These are phyloP conservation scores for Lophochroa leadbeateri DNA, from an alignment of 2,113 vertebrate species.

Conservation along the genomic window DNA sequence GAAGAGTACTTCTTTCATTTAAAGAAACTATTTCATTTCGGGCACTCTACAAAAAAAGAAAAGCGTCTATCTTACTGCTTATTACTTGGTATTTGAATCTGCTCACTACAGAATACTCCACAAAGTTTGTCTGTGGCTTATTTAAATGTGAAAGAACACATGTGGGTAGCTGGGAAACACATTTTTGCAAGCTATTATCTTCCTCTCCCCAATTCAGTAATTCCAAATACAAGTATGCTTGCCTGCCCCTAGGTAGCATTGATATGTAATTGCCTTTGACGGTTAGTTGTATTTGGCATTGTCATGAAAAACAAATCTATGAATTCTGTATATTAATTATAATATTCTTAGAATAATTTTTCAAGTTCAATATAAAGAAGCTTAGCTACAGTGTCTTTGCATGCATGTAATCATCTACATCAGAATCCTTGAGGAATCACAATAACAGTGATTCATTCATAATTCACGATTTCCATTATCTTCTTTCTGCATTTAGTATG, in stretches of 20 bases:
- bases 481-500: conserved; percentile 77
- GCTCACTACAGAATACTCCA: neutral
- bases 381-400: conserved; percentile 71
- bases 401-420: conserved; percentile 75
- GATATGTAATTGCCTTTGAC: conserved; percentile 33
- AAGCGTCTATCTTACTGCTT: neutral
- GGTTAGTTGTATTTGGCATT: conserved; percentile 41
- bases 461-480: conserved; percentile 87
- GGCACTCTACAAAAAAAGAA: neutral
- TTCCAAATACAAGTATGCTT: conserved; percentile 28
- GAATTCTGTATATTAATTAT: conserved; percentile 60
- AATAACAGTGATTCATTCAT: conserved; percentile 86
- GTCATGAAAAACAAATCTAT: conserved; percentile 49
- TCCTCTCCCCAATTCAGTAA: conserved; percentile 2
- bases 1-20: neutral
- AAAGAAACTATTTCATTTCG: neutral
- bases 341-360: conserved; percentile 58
- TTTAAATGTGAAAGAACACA: conserved; percentile 67
- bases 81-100: conserved; percentile 19
- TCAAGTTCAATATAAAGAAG: conserved; percentile 66
- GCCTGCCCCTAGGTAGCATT: conserved; percentile 30
- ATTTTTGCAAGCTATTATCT: conserved; percentile 19
- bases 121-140: conserved; percentile 53
- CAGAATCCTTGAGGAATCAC: conserved; percentile 82
- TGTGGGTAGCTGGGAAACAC: conserved; percentile 37